Base-by-base conservation (phyloP, 2,888 invertebrate genomes). In the Mayetiola destructor region DNA sequence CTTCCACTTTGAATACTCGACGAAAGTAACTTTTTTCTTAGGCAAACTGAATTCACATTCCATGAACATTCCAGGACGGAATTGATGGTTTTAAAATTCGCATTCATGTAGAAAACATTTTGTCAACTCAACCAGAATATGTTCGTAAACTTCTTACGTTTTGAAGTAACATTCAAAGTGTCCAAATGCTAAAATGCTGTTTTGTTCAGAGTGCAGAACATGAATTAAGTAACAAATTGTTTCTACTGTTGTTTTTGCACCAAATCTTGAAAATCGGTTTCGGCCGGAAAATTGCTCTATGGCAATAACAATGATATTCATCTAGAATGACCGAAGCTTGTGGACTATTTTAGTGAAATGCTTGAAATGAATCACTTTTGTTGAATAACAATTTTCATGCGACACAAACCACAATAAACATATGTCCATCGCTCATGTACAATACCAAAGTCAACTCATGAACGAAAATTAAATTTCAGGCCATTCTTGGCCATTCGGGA, bases 91-190 rank as follows among this genome's bases (percentile, higher is more conserved):
- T 10, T 40, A 27, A 27, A 23, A 48, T 27, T 27, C 27, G 48
- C 27, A 48, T 48, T 23, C 27, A 42, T 42, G 42, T 48, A 48
- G 48, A 48, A 48, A 48, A 48, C 27, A 48, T 48, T 48, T 27
- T 16, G 48, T 48, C 48, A 48, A 27, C n/a, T 48, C n/a, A 27
- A 48, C 48, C 48, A n/a, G 23, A 48, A 48, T 48, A 27, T 48
- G 21, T 12, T 21, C 2, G 48, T 10, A 48, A 48, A 48, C 6
- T n/a, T 48, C n/a, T 27, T 14, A 6, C 5, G 23, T 9, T n/a
- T n/a, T n/a, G n/a, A n/a, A n/a, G n/a, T n/a, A n/a, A n/a, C n/a
- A n/a, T n/a, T n/a, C n/a, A n/a, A n/a, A n/a, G n/a, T n/a, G n/a
- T n/a, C n/a, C n/a, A n/a, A n/a, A n/a, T 4, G 27, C 42, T 9